phyloP scores from a whole-genome alignment of 1,140 invertebrate species.

The Scaptomyza graminum region DNA sequence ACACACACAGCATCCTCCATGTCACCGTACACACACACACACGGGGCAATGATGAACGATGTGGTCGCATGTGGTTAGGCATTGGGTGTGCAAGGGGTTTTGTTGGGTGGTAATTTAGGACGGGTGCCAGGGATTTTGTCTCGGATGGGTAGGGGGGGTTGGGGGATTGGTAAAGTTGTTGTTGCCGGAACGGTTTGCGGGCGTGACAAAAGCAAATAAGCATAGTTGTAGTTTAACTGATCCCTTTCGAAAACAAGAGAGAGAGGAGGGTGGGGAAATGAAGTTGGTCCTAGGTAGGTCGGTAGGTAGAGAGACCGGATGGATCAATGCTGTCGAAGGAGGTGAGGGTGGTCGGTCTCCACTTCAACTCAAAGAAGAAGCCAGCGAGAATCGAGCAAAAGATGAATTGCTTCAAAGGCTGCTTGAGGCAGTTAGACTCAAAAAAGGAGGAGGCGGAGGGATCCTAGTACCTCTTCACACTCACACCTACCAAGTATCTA shows the following conservation, averaged over 20 bases:
- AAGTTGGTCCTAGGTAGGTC: no score
- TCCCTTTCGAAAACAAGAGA: constrained; percentile 13
- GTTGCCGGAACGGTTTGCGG: constrained; percentile 25
- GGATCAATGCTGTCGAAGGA: neutral
- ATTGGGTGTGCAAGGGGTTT: constrained; percentile 19
- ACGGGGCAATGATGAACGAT: constrained; percentile 81
- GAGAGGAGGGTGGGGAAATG: no score
- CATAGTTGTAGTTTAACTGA: constrained; percentile 44
- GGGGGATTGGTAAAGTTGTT: neutral
- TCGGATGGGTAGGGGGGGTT: no score
- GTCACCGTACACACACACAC: constrained; percentile 19
- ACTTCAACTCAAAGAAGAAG: constrained; percentile 33
- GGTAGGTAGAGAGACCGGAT: no score
- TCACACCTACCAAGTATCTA: constrained; percentile 2
- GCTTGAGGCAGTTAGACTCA: constrained; percentile 11
- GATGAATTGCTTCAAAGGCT: constrained; percentile 67
- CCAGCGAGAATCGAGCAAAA: constrained; percentile 41
- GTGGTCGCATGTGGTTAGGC: constrained; percentile 78
- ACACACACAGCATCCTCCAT: constrained; percentile 34
- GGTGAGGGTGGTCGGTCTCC: no score
- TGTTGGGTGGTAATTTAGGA: constrained; percentile 38
- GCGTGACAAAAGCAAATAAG: constrained; percentile 57
- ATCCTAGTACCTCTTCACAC: neutral
- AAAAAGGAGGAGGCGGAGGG: neutral
- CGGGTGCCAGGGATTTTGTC: constrained; percentile 38